Percentiles rank a stretch among this genome's conserved stretches.
phyloP scores from a whole-genome alignment of 2,113 vertebrate species.

The Anoura caudifer region DNA sequence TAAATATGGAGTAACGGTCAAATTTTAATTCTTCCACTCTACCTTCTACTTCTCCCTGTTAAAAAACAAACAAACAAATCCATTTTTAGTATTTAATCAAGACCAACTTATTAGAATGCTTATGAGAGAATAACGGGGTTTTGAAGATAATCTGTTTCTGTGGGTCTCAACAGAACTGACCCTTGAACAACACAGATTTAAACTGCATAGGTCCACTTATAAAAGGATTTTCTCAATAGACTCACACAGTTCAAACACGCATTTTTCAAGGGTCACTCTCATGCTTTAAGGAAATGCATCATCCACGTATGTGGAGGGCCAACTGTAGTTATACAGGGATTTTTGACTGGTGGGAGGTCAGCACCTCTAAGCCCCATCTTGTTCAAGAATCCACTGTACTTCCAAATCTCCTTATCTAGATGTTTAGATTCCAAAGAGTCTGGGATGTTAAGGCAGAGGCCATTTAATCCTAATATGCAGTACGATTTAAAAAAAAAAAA shows the following conservation, averaged over 20 bases:
- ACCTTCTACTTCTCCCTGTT: slow-evolving; percentile 91
- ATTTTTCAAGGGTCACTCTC: neutral
- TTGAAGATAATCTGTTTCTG: neutral
- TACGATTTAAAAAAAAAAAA: neutral
- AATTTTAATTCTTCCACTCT: slow-evolving; percentile 84
- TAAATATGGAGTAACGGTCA: slow-evolving; percentile 84
- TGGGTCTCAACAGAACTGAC: neutral
- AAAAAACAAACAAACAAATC: neutral
- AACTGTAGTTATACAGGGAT: too few relatives aligned
- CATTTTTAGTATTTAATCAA: slow-evolving; percentile 28
- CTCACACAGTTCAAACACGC: neutral
- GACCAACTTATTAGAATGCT: neutral
- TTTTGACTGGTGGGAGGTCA: neutral
- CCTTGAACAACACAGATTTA: neutral
- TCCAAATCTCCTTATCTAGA: neutral
- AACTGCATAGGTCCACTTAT: neutral
- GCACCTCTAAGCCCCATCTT: neutral
- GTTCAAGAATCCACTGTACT: neutral
- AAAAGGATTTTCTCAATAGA: neutral
- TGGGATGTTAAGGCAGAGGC: neutral
- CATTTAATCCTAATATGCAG: neutral
- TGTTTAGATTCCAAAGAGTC: neutral
- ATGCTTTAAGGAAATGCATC: neutral
- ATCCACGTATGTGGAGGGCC: neutral
- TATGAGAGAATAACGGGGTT: neutral